Evolutionary conservation across 2,113 vertebrate species (phyloP), one percentile per base, ranked within the genome.

Genomic region (Zosterops japonicus): DNA sequence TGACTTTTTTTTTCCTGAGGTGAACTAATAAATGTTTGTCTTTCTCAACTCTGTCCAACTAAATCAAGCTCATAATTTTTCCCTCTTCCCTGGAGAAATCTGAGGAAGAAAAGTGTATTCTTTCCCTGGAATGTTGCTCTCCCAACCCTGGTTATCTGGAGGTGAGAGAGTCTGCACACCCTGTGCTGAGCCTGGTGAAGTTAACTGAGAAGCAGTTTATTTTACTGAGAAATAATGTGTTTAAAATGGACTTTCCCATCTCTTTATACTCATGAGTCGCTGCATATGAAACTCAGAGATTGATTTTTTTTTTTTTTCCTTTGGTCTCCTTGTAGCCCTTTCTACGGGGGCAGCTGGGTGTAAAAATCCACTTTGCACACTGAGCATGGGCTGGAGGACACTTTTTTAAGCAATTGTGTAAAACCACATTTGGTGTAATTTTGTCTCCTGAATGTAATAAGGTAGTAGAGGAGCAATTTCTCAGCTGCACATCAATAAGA

Each of bases 311-410:
- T n/a, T 29, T 68, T 89, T 81, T 42, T 11, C 6, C 10, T 84
- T 70, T 77, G 33, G 11, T 6, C 29, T 72, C 16, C 21, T 46
- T 63, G 9, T 22, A n/a, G 24, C 24, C 39, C 13, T 53, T 77
- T 44, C 17, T 3, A 1, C 46, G 22, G 35, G 20, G 52, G 16
- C 10, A 70, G 33, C 59, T 18, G 29, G 7, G 3, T 63, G 8
- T 63, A 22, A 67, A 87, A 76, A 39, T 31, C 11, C 47, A 31
- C 33, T 79, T 70, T 28, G n/a, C 23, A 41, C 15, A 21, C 35
- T 0, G 5, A 36, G 29, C 1, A 1, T 23, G 21, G 28, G 22
- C 29, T 50, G 39, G 33, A 24, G 35, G 78, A n/a, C 55, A 19
- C 10, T 47, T 72, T 72, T 68, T 57, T 14, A 60, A 77, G 12